Conservation (phyloP, 2,888 invertebrate species). For the Drosophila bunnanda region DNA sequence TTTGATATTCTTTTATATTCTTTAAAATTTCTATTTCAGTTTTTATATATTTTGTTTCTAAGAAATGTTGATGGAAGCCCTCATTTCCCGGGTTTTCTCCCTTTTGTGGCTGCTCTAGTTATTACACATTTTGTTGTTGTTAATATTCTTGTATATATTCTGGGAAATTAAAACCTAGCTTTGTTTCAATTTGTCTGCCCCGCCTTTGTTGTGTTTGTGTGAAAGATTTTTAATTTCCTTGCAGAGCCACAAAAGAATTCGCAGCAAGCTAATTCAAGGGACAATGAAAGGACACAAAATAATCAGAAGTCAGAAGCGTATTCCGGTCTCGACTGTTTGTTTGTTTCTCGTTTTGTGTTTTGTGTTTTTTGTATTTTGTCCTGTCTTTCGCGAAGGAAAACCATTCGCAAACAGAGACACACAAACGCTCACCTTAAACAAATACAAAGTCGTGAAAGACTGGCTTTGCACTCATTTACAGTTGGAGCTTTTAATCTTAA, state of each 20-base stretch:
- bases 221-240: slow-evolving; percentile 67
- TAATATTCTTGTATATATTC: slow-evolving; percentile 35
- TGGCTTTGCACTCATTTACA: slow-evolving; percentile 48
- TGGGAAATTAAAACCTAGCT: slow-evolving; percentile 70
- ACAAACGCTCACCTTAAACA: slow-evolving; percentile 65
- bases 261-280: slow-evolving; percentile 57
- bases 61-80: slow-evolving; percentile 14
- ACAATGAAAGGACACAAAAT: slow-evolving; percentile 18
- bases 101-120: slow-evolving; percentile 25
- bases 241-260: slow-evolving; percentile 43
- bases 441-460: slow-evolving; percentile 24
- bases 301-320: slow-evolving; percentile 9
- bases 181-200: slow-evolving; percentile 67
- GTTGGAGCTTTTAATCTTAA: slow-evolving; percentile 74
- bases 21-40: neutral
- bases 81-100: slow-evolving; percentile 3
- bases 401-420: slow-evolving; percentile 66
- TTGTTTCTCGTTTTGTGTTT: neutral
- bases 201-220: slow-evolving; percentile 50
- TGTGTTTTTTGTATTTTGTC: slow-evolving; percentile 34
- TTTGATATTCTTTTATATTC: slow-evolving; percentile 3
- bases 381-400: slow-evolving; percentile 45
- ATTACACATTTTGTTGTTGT: slow-evolving; percentile 17
- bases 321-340: slow-evolving; percentile 12
- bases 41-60: neutral